Conservation (phyloP, 1,140 invertebrate genomes). For the Holcopasites calliopsidis region DNA sequence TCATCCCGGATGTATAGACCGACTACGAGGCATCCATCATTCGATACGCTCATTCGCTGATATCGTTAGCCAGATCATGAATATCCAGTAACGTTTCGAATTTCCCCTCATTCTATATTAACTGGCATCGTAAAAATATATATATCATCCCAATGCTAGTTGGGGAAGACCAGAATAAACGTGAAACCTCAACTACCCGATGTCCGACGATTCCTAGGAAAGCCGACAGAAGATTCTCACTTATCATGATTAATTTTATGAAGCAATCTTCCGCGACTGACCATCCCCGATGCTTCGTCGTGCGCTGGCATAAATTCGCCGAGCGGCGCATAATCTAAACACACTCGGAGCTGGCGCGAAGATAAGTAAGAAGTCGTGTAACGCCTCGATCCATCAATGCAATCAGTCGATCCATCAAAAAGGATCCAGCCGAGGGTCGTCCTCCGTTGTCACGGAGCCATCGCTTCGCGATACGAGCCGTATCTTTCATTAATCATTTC, state of each 20-base stretch:
- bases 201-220: too few species aligned
- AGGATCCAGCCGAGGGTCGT: conserved; percentile 15
- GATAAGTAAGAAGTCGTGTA: conserved; percentile 60
- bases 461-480: neutral
- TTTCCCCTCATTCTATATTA: neutral
- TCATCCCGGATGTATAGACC: neutral
- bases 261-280: too few species aligned
- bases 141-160: neutral
- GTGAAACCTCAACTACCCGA: too few species aligned
- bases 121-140: neutral
- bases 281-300: too few species aligned
- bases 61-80: conserved; percentile 19
- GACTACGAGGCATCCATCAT: conserved; percentile 11
- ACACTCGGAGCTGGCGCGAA: neutral
- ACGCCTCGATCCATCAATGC: conserved; percentile 42
- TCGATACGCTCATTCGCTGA: neutral
- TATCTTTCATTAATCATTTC: conserved; percentile 24
- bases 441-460: neutral
- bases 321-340: neutral
- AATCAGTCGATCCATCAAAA: conserved; percentile 52
- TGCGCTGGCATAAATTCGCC: conserved; percentile 29
- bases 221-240: too few species aligned
- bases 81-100: conserved; percentile 25
- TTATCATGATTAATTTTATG: too few species aligned
- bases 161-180: neutral